Evolutionary conservation across 2,113 vertebrate species (phyloP), one percentile per base, ranked within the genome.

Genomic region (Crypturellus undulatus): DNA sequence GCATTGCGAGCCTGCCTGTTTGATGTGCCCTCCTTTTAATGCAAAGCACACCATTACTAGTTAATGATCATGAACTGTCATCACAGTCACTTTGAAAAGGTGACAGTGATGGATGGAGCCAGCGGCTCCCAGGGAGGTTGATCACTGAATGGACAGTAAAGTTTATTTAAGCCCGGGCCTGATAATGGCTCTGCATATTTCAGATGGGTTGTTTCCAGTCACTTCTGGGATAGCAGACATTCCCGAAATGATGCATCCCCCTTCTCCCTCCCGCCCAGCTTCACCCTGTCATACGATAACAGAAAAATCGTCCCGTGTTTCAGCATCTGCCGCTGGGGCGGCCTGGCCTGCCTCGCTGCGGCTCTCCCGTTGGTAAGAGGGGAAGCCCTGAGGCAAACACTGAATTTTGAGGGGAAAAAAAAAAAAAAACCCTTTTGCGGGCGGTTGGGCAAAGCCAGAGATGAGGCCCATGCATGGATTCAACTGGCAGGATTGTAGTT

Each of bases 21-120:
- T 98, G 97, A 98, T 97, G 97, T 97, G 96, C 96, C 95, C 97
- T 97, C 91, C 97, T 97, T 94, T 97, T 98, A 98, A 98, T 98
- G 97, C 96, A 97, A 98, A 98, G 98, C 98, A 98, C 97, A 96
- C 97, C 97, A 97, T 97, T 97, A 97, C 97, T 97, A 97, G 97
- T 98, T 98, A 98, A 98, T 98, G 98, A 98, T 98, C 98, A 97
- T 97, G 98, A 98, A 97, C 98, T 97, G 98, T 98, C 98, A 98
- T 96, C 96, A 85, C 96, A 97, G 97, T 97, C 98, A 96, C 98
- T 98, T 97, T 97, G 97, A 97, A 97, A 97, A 98, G 97, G 97
- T 98, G 98, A 97, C 98, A 98, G 97, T 98, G 98, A 98, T 98
- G 97, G 97, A 98, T 98, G 96, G 97, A 97, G 96, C 96, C 92